These are phyloP conservation scores for Gallinago solitaria DNA, from an alignment of 2,797 vertebrate species.

Conservation along the genomic window DNA sequence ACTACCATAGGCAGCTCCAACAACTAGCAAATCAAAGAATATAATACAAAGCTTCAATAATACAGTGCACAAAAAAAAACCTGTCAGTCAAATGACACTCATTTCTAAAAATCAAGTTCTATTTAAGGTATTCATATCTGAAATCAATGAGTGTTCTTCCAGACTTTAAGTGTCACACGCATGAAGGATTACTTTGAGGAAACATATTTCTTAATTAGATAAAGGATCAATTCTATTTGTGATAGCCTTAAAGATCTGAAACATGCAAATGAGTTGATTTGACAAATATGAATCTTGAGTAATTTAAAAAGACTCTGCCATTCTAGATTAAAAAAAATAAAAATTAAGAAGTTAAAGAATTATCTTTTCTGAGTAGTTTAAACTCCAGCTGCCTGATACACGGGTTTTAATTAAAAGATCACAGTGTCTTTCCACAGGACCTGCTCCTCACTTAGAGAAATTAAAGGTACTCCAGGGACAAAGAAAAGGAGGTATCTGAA, in stretches of 20 bases:
- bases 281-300: background rate
- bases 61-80: background rate
- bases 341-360: background rate
- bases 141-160: background rate
- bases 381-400: background rate
- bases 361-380: background rate
- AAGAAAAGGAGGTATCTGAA: background rate
- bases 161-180: fast-evolving
- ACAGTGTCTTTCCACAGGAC: background rate
- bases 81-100: background rate
- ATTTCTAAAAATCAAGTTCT: background rate
- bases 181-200: background rate
- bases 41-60: background rate
- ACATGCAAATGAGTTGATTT: background rate
- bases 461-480: background rate
- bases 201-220: background rate
- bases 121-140: background rate
- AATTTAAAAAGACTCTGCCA: background rate
- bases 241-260: background rate
- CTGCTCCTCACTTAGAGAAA: background rate
- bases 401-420: background rate
- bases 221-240: background rate
- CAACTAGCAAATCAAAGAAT: background rate
- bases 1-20: background rate
- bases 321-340: background rate